phyloP scores from a whole-genome alignment of 2,888 invertebrate species.

The Pocota personata region DNA sequence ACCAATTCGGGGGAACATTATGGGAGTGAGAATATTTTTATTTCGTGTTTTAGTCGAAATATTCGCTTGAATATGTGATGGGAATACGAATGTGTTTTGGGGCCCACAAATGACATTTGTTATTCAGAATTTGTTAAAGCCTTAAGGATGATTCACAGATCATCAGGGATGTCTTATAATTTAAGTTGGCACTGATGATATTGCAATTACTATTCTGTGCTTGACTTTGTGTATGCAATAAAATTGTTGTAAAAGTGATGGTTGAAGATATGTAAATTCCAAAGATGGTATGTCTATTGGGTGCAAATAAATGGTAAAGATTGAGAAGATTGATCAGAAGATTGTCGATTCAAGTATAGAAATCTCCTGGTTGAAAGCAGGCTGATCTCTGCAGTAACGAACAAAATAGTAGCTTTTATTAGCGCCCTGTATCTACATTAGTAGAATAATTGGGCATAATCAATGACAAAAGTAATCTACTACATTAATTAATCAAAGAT shows the following conservation, averaged over 20 bases:
- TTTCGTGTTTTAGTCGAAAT: slow-evolving; percentile 22
- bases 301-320: no score
- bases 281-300: no score
- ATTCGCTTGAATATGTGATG: slow-evolving; percentile 11
- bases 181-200: background rate
- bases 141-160: slow-evolving; percentile 36
- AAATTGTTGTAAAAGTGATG: background rate
- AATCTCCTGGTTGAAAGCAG: no score
- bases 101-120: background rate
- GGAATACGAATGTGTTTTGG: slow-evolving; percentile 26
- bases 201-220: slow-evolving; percentile 13
- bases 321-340: no score
- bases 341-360: no score
- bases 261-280: no score
- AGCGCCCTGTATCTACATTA: no score
- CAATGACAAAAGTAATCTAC: no score
- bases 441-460: no score
- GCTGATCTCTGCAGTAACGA: no score
- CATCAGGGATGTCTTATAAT: background rate
- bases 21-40: slow-evolving; percentile 1
- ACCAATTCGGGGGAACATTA: background rate
- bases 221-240: background rate
- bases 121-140: slow-evolving; percentile 18
- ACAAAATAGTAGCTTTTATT: no score
- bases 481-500: no score